These are phyloP conservation scores for Casuarius casuarius DNA, from an alignment of 2,113 vertebrate genomes.

Conservation along the genomic window DNA sequence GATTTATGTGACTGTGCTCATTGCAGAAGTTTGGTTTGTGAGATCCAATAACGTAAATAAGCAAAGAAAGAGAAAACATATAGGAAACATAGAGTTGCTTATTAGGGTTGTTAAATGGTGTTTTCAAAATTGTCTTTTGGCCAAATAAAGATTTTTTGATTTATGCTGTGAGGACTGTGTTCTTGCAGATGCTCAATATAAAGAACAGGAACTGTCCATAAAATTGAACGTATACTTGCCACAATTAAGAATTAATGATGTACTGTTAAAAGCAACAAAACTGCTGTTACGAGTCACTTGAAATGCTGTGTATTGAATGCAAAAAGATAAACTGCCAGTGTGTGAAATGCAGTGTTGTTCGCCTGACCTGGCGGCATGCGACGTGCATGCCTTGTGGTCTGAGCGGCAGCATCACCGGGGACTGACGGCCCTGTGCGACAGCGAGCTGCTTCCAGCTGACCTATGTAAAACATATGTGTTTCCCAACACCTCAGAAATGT, in stretches of 20 bases:
- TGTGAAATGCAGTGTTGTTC: not conserved
- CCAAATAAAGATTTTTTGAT: conserved; percentile 16
- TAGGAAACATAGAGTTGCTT: not conserved
- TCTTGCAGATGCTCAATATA: not conserved
- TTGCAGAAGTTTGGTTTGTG: conserved; percentile 37
- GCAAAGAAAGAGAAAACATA: not conserved
- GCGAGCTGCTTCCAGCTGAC: not conserved
- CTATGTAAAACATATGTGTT: not conserved
- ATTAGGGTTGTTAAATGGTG: not conserved
- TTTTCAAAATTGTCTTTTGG: not conserved
- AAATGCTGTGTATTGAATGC: not conserved
- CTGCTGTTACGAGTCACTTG: not conserved
- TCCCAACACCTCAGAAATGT: not conserved
- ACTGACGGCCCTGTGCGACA: not conserved
- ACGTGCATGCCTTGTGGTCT: rapidly evolving
- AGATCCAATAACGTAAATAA: conserved; percentile 21
- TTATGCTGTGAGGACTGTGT: not conserved
- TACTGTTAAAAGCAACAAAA: not conserved
- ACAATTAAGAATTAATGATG: not conserved
- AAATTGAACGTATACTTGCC: not conserved
- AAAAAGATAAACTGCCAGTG: not conserved
- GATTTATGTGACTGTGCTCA: conserved; percentile 11
- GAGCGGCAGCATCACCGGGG: not conserved
- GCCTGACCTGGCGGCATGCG: rapidly evolving
- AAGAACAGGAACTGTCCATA: not conserved